These are phyloP conservation scores for Rhinichthys osculus DNA, from an alignment of 2,797 vertebrate genomes.

Conservation along the genomic window DNA sequence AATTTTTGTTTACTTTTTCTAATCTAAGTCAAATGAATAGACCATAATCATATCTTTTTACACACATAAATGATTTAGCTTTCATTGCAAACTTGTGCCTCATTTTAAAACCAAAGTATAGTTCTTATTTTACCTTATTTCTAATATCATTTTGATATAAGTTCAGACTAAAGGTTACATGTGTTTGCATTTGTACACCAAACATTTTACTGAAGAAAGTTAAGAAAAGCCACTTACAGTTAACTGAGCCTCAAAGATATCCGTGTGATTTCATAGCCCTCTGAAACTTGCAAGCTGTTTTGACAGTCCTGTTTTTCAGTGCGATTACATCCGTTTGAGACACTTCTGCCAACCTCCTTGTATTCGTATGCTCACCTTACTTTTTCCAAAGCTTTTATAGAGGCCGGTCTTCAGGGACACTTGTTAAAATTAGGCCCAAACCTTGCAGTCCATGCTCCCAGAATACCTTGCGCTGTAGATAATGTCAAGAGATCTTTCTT, in stretches of 20 bases:
- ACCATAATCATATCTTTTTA: background rate
- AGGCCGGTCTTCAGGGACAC: conserved; percentile 59
- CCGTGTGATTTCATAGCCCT: conserved; percentile 27
- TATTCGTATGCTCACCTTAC: conserved; percentile 30
- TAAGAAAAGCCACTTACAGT: background rate
- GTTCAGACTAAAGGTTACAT: background rate
- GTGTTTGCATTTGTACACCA: background rate
- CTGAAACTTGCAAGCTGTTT: conserved; percentile 11
- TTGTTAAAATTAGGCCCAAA: conserved; percentile 62
- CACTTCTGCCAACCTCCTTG: conserved; percentile 40
- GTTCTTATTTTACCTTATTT: background rate
- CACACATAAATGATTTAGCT: background rate
- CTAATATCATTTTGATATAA: background rate
- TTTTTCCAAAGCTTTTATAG: conserved; percentile 52
- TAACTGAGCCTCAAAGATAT: conserved; percentile 31
- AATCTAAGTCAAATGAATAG: background rate
- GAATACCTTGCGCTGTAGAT: conserved; percentile 2
- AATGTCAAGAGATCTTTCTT: conserved; percentile 7
- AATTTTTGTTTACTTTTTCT: too few species aligned
- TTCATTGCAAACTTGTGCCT: background rate
- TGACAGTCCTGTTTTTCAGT: conserved; percentile 36
- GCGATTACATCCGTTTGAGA: conserved; percentile 45
- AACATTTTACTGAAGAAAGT: background rate
- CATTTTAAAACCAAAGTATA: background rate
- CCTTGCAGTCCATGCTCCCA: conserved; percentile 58